Evolutionary conservation across 2,797 vertebrate species (phyloP), one percentile per base, ranked within the genome.

Genomic region (Antrozous pallidus): DNA sequence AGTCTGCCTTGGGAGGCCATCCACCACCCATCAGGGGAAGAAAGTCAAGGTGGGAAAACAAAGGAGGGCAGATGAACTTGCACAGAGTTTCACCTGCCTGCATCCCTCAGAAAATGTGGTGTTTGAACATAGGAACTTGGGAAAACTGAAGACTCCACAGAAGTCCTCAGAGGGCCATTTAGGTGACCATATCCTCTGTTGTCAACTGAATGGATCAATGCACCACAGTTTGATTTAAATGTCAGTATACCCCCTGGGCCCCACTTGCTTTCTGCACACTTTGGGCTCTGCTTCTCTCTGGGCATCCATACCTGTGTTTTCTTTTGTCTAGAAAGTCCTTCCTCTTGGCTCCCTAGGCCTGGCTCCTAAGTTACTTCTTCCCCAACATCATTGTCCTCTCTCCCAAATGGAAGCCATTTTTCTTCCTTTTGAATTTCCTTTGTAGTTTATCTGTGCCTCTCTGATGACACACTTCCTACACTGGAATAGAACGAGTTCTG

Each of bases 401-500:
- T 96, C 90, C 63, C 71, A 92, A 89, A 82, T 38, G 33, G 38
- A 84, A 93, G 51, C 33, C 33, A 63, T 87, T 93, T 91, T 40
- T 87, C 36, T 77, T 61, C 40, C 26, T 87, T 87, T 78, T 86
- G 86, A 87, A 79, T 95, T 90, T 85, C 36, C 69, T 14, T 33
- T 61, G 36, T 61, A 67, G 71, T 86, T 95, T 85, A 18, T 69
- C 67, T 87, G 47, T 47, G 42, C 16, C 16, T 85, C 26, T 89
- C 82, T 91, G 24, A 8, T 51, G 80, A 58, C 73, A 78, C 7
- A 79, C 54, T 85, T 78, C 92, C 77, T 40, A 3, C 22, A 36
- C 18, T 51, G 81, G 84, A 81, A 56, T 42, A 45, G 54, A 69
- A 71, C 8, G 26, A 51, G 67, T 93, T 89, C 63, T 88, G 40